These are phyloP conservation scores for Caloenas nicobarica DNA, from an alignment of 2,113 vertebrate genomes.

Conservation along the genomic window DNA sequence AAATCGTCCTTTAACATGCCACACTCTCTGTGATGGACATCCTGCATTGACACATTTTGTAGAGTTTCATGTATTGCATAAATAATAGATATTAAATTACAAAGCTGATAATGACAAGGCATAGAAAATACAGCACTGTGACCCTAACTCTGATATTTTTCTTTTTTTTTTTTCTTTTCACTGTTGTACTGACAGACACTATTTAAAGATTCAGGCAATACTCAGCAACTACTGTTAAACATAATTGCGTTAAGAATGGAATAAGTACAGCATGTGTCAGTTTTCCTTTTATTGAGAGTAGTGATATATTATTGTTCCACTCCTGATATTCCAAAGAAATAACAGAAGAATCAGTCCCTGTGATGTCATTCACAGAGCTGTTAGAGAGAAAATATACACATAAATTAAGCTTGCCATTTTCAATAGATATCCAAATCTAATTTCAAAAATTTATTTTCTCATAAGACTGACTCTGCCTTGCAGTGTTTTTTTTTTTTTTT, in stretches of 20 bases:
- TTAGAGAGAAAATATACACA: neutral
- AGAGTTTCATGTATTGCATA: neutral
- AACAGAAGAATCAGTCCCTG: neutral
- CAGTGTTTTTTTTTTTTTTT: neutral
- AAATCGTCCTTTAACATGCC: neutral
- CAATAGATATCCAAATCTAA: neutral
- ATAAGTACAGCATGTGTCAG: rapidly evolving
- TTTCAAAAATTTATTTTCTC: neutral
- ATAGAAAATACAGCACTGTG: neutral
- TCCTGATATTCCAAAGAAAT: neutral
- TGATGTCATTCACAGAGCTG: neutral
- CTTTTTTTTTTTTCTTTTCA: rapidly evolving
- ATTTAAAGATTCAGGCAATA: neutral
- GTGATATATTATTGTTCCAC: neutral
- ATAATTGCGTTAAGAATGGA: neutral
- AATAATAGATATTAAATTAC: neutral
- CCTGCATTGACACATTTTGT: neutral
- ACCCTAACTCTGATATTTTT: neutral
- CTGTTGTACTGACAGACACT: neutral
- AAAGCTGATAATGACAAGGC: neutral
- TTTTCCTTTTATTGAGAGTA: neutral
- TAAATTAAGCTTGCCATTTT: neutral
- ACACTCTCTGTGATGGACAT: neutral
- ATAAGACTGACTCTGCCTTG: neutral
- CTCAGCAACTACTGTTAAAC: neutral